phyloP scores from a whole-genome alignment of 2,888 invertebrate genomes.

The Rhagonycha lutea region DNA sequence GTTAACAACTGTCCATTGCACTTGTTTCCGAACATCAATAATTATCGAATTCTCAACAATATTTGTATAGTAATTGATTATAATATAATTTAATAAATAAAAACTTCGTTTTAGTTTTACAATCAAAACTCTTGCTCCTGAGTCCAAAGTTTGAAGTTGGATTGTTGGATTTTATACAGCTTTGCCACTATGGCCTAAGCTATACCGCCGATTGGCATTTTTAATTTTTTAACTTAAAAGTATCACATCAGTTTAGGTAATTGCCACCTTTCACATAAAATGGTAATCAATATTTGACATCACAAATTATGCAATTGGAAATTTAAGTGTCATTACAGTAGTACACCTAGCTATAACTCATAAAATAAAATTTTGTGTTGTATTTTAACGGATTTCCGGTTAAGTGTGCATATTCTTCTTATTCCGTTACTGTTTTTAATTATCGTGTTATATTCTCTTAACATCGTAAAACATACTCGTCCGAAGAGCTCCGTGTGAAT shows the following conservation, averaged over 20 bases:
- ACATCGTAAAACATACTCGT: not conserved
- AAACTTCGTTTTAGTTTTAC: too few relatives aligned
- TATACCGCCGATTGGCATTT: too few relatives aligned
- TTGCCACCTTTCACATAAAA: not conserved
- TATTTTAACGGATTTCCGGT: slow-evolving; percentile 20
- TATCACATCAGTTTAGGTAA: not conserved
- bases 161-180: too few relatives aligned
- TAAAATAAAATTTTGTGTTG: not conserved
- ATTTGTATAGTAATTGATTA: too few relatives aligned
- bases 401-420: slow-evolving; percentile 14
- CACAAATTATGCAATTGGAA: not conserved
- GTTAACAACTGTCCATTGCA: too few relatives aligned
- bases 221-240: too few relatives aligned
- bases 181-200: too few relatives aligned
- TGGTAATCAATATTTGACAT: not conserved
- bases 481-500: not conserved
- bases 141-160: too few relatives aligned
- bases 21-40: too few relatives aligned
- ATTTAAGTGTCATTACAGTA: not conserved
- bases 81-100: too few relatives aligned
- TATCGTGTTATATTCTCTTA: slow-evolving; percentile 7
- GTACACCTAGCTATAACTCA: not conserved
- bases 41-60: too few relatives aligned
- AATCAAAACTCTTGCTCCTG: too few relatives aligned
- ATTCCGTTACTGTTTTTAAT: slow-evolving; percentile 7